Conservation (phyloP, 30 jellyfish, hydroid and myxozoan genomes). For the Hydra vulgaris region DNA sequence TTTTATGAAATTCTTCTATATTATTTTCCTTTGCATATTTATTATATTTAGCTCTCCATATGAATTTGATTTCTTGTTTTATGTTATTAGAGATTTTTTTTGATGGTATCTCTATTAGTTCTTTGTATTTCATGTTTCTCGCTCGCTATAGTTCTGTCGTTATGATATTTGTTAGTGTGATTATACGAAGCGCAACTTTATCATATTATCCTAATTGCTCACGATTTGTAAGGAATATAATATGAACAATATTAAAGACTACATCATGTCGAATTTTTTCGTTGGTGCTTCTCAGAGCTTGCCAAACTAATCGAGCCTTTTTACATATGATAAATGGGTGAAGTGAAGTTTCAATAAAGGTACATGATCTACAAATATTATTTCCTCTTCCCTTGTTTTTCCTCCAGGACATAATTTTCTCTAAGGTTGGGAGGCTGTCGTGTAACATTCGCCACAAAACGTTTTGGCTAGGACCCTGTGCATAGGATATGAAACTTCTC, state of each 20-base stretch:
- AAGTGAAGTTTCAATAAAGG: background rate
- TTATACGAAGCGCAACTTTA: background rate
- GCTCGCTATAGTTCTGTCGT: background rate
- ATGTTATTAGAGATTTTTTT: no score
- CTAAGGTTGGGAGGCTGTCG: background rate
- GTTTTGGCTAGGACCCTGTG: background rate
- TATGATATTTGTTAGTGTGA: background rate
- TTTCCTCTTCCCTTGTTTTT: background rate
- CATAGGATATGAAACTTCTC: background rate
- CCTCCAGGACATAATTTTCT: background rate
- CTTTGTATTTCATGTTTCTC: background rate
- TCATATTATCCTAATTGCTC: background rate
- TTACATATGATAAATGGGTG: background rate
- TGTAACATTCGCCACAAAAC: background rate
- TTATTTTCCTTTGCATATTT: background rate
- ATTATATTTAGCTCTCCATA: background rate
- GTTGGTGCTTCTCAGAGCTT: background rate
- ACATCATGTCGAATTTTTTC: background rate
- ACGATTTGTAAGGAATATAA: no score
- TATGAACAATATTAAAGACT: background rate
- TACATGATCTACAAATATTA: background rate
- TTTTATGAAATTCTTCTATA: background rate
- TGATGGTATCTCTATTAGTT: background rate
- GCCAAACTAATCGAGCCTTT: background rate
- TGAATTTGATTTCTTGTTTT: background rate